Conservation (phyloP, 2,113 vertebrate species). For the Pangasianodon hypophthalmus region DNA sequence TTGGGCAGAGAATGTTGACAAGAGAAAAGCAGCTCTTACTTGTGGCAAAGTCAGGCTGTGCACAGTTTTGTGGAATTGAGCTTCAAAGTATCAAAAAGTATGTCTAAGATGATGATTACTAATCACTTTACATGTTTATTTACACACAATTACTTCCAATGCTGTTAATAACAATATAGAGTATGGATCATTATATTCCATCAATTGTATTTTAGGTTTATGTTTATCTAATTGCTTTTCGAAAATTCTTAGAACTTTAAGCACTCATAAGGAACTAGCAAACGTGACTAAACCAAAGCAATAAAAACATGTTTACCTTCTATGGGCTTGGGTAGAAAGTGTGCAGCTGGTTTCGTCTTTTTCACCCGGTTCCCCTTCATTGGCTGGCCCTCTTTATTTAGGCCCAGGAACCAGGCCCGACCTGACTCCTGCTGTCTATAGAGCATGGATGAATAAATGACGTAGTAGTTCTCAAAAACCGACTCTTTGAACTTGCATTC, state of each 20-base stretch:
- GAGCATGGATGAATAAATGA: constrained; percentile 98
- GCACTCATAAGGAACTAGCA: not conserved
- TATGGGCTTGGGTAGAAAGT: constrained; percentile 99
- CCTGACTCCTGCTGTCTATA: constrained; percentile 98
- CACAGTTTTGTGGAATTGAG: not conserved
- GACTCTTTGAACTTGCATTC: constrained; percentile 99
- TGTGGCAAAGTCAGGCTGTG: not conserved
- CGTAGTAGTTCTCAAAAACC: constrained; percentile 98
- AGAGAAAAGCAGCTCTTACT: not conserved
- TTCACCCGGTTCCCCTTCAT: constrained; percentile 99
- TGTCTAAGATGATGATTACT: not conserved
- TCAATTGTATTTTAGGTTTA: not conserved
- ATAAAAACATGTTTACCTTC: constrained; percentile 79
- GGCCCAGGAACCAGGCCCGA: constrained; percentile 95
- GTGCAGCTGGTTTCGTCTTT: constrained; percentile 98
- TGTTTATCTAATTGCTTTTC: not conserved
- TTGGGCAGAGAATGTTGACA: not conserved
- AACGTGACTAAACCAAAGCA: not conserved
- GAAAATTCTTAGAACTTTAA: not conserved
- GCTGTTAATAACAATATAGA: not conserved
- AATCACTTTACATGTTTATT: not conserved
- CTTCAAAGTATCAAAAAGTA: not conserved
- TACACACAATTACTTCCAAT: not conserved
- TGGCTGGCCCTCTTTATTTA: constrained; percentile 95
- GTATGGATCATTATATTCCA: not conserved